Evolutionary conservation across 1,140 invertebrate species (phyloP), one percentile per base, ranked within the genome.

Genomic region (Drosophila ohnishii): DNA sequence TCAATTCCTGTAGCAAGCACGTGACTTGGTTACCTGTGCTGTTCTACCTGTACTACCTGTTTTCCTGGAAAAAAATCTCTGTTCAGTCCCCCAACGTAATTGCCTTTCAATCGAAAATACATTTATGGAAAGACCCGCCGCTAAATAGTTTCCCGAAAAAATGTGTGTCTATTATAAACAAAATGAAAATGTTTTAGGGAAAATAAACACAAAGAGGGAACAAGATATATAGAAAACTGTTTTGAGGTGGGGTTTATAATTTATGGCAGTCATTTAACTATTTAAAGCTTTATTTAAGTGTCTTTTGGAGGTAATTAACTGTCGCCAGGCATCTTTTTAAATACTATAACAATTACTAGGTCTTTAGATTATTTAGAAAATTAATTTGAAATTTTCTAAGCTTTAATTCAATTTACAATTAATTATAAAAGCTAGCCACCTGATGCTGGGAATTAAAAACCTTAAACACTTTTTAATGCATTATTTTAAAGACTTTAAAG

Each of bases 21-120:
- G 78, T 87, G 83, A 87, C 83, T 61, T 78, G 75, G 65, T 65
- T 58, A 81, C 78, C 78, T 72, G 66, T 11, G 35, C 40, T 50
- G 16, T 5, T 28, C 11, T 53, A 16, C 32, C 16, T 34, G 30
- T 19, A 7, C 14, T 45, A 14, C 56, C 16, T 5, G 25, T n/a
- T 4, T 32, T 25, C 30, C 40, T 48, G 42, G 34, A 16, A 63
- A 60, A 60, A 53, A 55, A 55, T 55, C 51, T 61, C 32, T 13
- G 32, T 61, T 72, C 32, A 45, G 40, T 40, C 34, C 59, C 11
- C 53, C 58, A 11, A 32, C 62, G 62, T 84, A 84, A 85, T 85
- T 85, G 73, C 73, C 70, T 78, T 86, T 67, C 50, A 72, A 32
- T 37, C 25, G 58, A 47, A 22, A 55, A 66, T 34, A 25, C 13